Base-by-base conservation (phyloP, 2,888 invertebrate species). In the Dolomedes plantarius region DNA sequence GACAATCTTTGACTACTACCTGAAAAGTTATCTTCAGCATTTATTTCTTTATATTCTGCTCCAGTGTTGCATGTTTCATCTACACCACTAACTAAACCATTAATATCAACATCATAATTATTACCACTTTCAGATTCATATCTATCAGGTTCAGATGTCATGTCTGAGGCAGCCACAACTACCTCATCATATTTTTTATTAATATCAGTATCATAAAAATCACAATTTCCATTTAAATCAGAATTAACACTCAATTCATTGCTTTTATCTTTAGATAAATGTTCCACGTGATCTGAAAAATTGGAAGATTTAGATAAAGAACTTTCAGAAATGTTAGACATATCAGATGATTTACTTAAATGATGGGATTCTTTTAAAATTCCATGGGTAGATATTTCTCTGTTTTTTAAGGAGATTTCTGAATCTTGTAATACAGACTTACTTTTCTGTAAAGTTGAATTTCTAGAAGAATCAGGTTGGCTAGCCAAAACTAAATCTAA, bases 401-500 rank as follows among this genome's bases (percentile, higher is more conserved):
- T 75, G 28, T 41, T 19, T 36, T 46, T 67, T 41, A 13, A 29
- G 41, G 11, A 41, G 6, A 73, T 6, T 29, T 65, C 65, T 16
- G 31, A 11, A 9, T 31, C 65, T 65, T 0, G 2, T 11, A 56
- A 56, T 56, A 23, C 56, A 13, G 31, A 31, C 29, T 65, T 31
- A 31, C 23, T 9, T 27, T 50, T 68, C 28, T 36, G 68, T 36
- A 41, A 23, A 11, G 69, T 69, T 1, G 62, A 41, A 1, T 78
- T 69, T 28, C 41, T 62, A 27, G 56, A 69, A 5, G 39, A n/a
- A 29, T 77, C 56, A n/a, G 62, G 50, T 23, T 27, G 41, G 19
- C 64, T 62, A 13, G 75, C 85, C n/a, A 86, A 69, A 6, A 71
- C 82, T 6, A 75, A 50, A 69, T 88, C 88, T 5, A 88, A 64